phyloP scores from a whole-genome alignment of 30 jellyfish, hydroid and myxozoan species.

The Chrysaora quinquecirrha region DNA sequence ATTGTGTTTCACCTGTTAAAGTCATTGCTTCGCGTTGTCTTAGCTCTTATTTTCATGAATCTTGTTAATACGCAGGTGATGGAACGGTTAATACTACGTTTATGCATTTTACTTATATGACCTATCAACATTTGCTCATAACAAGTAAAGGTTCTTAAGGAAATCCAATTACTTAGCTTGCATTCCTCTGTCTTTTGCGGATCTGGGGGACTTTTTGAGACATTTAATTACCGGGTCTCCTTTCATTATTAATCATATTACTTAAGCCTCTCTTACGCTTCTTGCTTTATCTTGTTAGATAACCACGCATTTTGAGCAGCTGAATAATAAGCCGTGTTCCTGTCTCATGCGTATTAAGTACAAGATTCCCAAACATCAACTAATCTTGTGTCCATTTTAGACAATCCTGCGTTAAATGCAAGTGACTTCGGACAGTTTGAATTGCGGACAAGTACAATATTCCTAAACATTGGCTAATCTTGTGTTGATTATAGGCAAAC shows the following conservation, averaged over 20 bases:
- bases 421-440: too few relatives aligned
- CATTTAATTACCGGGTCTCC: conserved; percentile 62
- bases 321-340: too few relatives aligned
- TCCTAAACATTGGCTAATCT: neutral
- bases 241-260: conserved; percentile 31
- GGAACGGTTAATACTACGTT: neutral
- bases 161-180: conserved; percentile 45
- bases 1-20: neutral
- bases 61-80: neutral
- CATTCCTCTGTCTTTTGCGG: conserved; percentile 65
- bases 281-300: conserved; percentile 29
- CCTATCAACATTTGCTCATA: neutral
- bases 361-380: too few relatives aligned
- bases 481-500: neutral
- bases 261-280: conserved; percentile 36
- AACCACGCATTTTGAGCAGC: conserved; percentile 61
- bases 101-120: neutral
- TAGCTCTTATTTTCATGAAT: too few relatives aligned
- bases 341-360: neutral
- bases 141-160: conserved; percentile 49
- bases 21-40: too few relatives aligned
- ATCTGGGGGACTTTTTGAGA: conserved; percentile 44
- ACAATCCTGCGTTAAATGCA: too few relatives aligned
- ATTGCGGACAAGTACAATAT: neutral
- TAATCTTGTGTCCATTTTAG: too few relatives aligned